phyloP scores from a whole-genome alignment of 2,888 invertebrate species.

The Cerastis rubricosa region DNA sequence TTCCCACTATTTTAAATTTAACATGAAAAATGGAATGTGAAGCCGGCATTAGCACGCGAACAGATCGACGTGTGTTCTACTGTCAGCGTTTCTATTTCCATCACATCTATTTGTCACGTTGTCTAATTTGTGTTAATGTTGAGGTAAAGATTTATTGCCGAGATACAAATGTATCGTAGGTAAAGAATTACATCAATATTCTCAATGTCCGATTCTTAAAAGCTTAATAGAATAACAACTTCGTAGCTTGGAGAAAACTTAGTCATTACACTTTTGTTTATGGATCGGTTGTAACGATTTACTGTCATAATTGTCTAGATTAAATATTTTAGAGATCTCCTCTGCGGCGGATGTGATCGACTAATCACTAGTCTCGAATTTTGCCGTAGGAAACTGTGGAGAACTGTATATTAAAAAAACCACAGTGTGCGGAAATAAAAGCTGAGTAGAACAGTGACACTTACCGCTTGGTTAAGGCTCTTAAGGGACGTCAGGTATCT shows the following conservation, averaged over 20 bases:
- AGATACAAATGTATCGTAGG: slow-evolving; percentile 33
- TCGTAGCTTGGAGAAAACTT: background rate
- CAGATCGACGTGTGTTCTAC: slow-evolving; percentile 86
- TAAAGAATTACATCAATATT: slow-evolving; percentile 43
- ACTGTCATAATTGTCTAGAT: background rate
- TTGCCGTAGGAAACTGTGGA: background rate
- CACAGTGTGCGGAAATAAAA: background rate
- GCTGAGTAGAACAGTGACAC: background rate
- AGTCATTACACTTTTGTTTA: background rate
- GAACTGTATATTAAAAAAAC: background rate
- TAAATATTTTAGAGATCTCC: background rate
- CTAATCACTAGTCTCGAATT: background rate
- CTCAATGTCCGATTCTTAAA: slow-evolving; percentile 9
- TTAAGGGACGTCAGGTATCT: background rate
- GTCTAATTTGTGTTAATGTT: slow-evolving; percentile 88
- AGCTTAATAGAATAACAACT: background rate
- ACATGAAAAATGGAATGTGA: slow-evolving; percentile 89
- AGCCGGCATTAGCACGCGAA: slow-evolving; percentile 79
- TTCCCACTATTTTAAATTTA: slow-evolving; percentile 84
- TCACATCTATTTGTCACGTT: slow-evolving; percentile 87
- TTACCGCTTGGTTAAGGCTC: background rate
- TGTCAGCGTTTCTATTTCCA: slow-evolving; percentile 87
- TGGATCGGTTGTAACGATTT: background rate
- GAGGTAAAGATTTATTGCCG: slow-evolving; percentile 85
- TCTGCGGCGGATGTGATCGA: background rate